A percentile compares a stretch with the other conserved stretches of the same genome.
These are phyloP conservation scores for Heterotilapia buettikoferi DNA, from an alignment of 2,113 vertebrate species.

Conservation along the genomic window DNA sequence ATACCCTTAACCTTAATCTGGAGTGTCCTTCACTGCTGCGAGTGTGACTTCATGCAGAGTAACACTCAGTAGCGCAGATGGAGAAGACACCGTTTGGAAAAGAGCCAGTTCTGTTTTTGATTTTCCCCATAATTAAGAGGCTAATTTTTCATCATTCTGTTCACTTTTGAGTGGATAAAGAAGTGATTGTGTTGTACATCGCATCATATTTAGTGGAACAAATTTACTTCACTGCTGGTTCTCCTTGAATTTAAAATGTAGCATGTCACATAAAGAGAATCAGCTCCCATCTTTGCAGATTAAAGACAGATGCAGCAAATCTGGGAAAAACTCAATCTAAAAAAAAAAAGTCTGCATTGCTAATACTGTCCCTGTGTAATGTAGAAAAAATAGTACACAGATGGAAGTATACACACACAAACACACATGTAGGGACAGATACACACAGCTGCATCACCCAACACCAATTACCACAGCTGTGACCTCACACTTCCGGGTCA, in stretches of 20 bases:
- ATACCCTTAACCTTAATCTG: slow-evolving; percentile 18
- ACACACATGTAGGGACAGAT: neutral
- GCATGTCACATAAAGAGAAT: neutral
- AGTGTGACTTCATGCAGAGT: neutral
- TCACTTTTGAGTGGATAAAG: neutral
- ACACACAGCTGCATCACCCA: slow-evolving; percentile 59
- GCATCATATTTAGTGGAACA: neutral
- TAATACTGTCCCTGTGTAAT: neutral
- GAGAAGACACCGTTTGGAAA: neutral
- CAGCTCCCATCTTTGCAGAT: neutral
- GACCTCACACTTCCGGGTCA: slow-evolving; percentile 71
- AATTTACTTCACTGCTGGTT: neutral
- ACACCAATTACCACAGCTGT: slow-evolving; percentile 56
- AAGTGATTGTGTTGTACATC: neutral
- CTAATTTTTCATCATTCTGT: neutral
- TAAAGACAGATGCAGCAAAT: neutral
- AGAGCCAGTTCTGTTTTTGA: neutral
- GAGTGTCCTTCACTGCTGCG: slow-evolving; percentile 8
- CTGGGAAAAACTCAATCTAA: neutral
- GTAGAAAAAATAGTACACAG: neutral
- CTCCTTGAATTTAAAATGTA: neutral
- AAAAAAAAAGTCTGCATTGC: neutral
- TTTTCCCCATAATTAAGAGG: neutral
- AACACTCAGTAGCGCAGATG: neutral
- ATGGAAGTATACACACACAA: neutral